A percentile compares a stretch with the other conserved stretches of the same genome.
phyloP scores from a whole-genome alignment of 2,797 vertebrate genomes.

The Cirrhinus molitorella region DNA sequence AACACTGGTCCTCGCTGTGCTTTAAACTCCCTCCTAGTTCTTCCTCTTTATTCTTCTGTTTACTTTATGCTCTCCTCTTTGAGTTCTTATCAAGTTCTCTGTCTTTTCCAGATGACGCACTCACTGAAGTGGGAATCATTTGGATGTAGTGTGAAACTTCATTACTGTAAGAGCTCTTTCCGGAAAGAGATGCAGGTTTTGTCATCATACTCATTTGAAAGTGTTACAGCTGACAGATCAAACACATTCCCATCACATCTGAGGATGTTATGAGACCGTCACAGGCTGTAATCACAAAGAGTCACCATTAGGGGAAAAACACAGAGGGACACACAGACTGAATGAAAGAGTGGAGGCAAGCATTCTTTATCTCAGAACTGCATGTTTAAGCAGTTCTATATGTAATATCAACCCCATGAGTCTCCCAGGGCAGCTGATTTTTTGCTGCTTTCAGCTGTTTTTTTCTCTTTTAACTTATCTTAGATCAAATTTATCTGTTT shows the following conservation, averaged over 20 bases:
- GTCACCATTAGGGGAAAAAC: conserved; percentile 4
- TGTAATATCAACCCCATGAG: neutral
- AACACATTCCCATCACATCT: conserved; percentile 24
- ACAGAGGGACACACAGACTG: neutral
- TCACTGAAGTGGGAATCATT: neutral
- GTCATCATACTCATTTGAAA: conserved; percentile 2
- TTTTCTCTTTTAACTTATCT: conserved; percentile 51
- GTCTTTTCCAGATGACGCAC: conserved; percentile 22
- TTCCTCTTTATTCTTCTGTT: neutral
- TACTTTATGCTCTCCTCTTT: neutral
- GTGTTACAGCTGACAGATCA: conserved; percentile 36
- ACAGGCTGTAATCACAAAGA: conserved; percentile 16
- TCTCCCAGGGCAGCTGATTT: conserved; percentile 42
- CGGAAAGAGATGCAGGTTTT: conserved; percentile 16
- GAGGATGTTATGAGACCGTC: conserved; percentile 23
- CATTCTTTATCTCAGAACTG: neutral
- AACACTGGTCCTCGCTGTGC: conserved; percentile 16
- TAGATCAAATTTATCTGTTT: conserved; percentile 61
- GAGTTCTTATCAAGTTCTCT: conserved; percentile 22
- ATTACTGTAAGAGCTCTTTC: conserved; percentile 1
- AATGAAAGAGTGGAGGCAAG: conserved; percentile 6
- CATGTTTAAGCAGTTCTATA: conserved; percentile 35
- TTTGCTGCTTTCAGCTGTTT: conserved; percentile 42
- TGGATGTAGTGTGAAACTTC: conserved; percentile 19
- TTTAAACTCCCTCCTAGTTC: neutral